Evolutionary conservation across 2,888 invertebrate species (phyloP).

Genomic region (Mythimna loreyi): DNA sequence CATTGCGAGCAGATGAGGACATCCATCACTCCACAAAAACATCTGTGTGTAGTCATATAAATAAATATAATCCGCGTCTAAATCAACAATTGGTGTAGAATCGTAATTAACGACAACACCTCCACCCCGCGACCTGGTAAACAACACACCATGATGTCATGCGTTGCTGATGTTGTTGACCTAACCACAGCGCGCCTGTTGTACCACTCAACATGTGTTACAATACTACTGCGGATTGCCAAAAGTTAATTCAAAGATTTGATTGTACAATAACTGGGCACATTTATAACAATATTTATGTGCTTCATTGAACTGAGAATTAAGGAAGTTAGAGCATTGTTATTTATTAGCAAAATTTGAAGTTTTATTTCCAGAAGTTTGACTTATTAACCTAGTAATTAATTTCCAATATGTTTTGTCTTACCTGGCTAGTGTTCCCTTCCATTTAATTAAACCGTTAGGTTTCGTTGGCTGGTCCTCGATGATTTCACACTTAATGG

Average conservation of each 20-base stretch:
- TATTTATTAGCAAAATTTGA: slow-evolving; percentile 3
- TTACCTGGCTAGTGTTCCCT: slow-evolving; percentile 85
- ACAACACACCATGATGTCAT: slow-evolving; percentile 87
- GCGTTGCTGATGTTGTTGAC: slow-evolving; percentile 83
- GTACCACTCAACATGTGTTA: slow-evolving; percentile 61
- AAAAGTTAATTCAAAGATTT: slow-evolving; percentile 44
- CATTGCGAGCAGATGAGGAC: slow-evolving; percentile 35
- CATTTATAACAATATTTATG: slow-evolving; percentile 21
- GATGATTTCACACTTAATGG: slow-evolving; percentile 70
- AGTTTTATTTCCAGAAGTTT: slow-evolving; percentile 29
- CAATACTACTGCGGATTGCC: slow-evolving; percentile 32
- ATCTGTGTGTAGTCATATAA: slow-evolving; percentile 52
- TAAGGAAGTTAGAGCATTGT: slow-evolving; percentile 8
- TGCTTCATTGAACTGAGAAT: slow-evolving; percentile 2
- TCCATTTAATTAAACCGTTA: slow-evolving; percentile 79
- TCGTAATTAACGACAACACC: slow-evolving; percentile 81
- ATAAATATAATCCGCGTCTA: slow-evolving; percentile 67
- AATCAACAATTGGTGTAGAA: slow-evolving; percentile 76
- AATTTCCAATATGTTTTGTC: slow-evolving; percentile 39
- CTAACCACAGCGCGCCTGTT: slow-evolving; percentile 71
- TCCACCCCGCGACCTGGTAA: slow-evolving; percentile 82
- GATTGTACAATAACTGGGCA: slow-evolving; percentile 31
- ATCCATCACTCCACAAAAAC: slow-evolving; percentile 38
- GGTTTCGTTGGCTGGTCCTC: slow-evolving; percentile 68
- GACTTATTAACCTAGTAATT: slow-evolving; percentile 25